A percentile compares a stretch with the other conserved stretches of the same genome.
Conservation (phyloP, 2,797 vertebrate genomes). For the Dendrocincla fuliginosa region DNA sequence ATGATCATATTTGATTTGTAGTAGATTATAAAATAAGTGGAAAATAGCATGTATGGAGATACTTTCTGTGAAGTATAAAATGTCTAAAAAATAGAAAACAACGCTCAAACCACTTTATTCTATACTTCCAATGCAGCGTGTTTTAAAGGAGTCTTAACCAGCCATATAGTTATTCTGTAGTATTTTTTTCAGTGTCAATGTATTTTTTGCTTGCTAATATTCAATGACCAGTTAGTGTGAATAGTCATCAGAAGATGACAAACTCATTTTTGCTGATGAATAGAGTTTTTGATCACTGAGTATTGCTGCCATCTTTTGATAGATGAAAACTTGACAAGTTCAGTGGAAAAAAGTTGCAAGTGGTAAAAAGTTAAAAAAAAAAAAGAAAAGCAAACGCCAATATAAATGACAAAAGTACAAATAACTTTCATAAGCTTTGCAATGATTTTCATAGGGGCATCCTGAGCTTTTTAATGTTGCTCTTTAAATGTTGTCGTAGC, state of each 20-base stretch:
- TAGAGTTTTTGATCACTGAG: neutral
- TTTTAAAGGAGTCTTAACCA: neutral
- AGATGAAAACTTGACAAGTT: neutral
- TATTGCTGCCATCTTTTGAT: neutral
- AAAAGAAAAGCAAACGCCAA: neutral
- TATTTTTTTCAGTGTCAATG: rapidly evolving
- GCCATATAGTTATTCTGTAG: neutral
- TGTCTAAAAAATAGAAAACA: neutral
- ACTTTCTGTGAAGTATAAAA: neutral
- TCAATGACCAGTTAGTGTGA: neutral
- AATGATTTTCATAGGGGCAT: neutral
- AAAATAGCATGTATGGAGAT: neutral
- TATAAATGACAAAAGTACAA: neutral
- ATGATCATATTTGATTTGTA: neutral
- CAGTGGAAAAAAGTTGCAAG: neutral
- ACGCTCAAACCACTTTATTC: neutral
- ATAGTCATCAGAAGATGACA: neutral
- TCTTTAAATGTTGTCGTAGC: neutral
- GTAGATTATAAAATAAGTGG: neutral
- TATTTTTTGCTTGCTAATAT: neutral
- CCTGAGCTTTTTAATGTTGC: neutral
- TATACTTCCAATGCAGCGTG: neutral
- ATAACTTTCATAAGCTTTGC: neutral
- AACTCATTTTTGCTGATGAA: neutral
- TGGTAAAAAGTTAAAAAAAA: neutral